These are phyloP conservation scores for Strigamia transsilvanica DNA, from an alignment of 2,888 invertebrate species.

Conservation along the genomic window DNA sequence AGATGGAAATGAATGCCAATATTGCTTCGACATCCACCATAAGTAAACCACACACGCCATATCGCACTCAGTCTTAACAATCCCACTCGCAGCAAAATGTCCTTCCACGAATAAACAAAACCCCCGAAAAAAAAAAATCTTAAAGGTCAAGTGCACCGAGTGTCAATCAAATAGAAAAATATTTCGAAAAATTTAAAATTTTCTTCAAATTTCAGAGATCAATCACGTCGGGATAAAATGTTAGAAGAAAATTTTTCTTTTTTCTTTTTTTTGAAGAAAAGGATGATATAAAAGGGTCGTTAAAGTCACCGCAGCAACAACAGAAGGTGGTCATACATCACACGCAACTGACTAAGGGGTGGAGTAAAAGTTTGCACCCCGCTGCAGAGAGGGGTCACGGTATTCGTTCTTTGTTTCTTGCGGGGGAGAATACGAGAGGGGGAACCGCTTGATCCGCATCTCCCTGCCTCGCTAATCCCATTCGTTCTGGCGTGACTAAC, in stretches of 20 bases:
- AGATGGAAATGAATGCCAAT: conserved; percentile 54
- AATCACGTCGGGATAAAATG: too few relatives aligned
- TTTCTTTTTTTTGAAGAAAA: too few relatives aligned
- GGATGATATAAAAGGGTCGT: background rate
- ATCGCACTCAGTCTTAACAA: background rate
- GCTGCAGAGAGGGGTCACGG: conserved; percentile 42
- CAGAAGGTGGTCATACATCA: conserved; percentile 39
- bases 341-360: conserved; percentile 11
- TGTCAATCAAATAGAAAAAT: background rate
- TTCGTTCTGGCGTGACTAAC: conserved; percentile 52
- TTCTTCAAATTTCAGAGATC: background rate
- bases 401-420: conserved; percentile 44
- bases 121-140: background rate
- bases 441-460: conserved; percentile 44
- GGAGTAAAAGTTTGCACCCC: conserved; percentile 37
- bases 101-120: conserved; percentile 16
- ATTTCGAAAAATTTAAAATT: background rate
- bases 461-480: conserved; percentile 50
- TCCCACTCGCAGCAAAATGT: conserved; percentile 15
- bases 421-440: conserved; percentile 39
- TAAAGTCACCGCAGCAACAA: conserved; percentile 10
- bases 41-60: conserved; percentile 53
- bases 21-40: conserved; percentile 54
- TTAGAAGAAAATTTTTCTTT: too few relatives aligned
- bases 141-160: background rate